Percentiles rank a stretch among this genome's conserved stretches.
These are phyloP conservation scores for Rhabdornis inornatus DNA, from an alignment of 2,113 vertebrate species.

Conservation along the genomic window DNA sequence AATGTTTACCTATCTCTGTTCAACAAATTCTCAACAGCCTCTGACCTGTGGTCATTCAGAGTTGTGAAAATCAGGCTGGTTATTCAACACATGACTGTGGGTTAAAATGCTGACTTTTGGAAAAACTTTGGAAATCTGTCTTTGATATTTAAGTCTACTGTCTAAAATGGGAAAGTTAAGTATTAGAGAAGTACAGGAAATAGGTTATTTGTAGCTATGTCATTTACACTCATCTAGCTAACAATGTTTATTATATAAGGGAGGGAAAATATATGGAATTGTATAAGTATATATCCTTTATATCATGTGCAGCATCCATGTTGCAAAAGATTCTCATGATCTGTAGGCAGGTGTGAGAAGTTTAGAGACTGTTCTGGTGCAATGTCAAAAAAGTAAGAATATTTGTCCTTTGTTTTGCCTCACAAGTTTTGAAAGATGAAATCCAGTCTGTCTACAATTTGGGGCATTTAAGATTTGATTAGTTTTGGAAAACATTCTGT, in stretches of 20 bases:
- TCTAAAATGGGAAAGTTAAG: not conserved
- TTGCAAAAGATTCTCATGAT: not conserved
- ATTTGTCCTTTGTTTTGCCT: not conserved
- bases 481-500: not conserved
- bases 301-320: not conserved
- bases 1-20: not conserved
- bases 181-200: not conserved
- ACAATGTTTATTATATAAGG: not conserved
- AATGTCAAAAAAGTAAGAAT: not conserved
- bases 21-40: not conserved
- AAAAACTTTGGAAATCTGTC: not conserved
- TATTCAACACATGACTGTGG: not conserved
- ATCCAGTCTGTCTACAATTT: not conserved
- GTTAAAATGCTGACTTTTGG: not conserved
- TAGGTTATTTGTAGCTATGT: not conserved
- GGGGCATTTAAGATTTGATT: not conserved
- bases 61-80: not conserved
- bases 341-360: not conserved
- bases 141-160: not conserved
- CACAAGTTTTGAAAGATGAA: not conserved
- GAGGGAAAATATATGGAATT: not conserved
- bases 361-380: not conserved
- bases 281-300: not conserved
- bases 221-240: not conserved
- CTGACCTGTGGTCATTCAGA: not conserved